Percentiles rank a stretch among this genome's conserved stretches.
Evolutionary conservation across 2,113 vertebrate genomes (phyloP).

Genomic region (Lepus americanus): DNA sequence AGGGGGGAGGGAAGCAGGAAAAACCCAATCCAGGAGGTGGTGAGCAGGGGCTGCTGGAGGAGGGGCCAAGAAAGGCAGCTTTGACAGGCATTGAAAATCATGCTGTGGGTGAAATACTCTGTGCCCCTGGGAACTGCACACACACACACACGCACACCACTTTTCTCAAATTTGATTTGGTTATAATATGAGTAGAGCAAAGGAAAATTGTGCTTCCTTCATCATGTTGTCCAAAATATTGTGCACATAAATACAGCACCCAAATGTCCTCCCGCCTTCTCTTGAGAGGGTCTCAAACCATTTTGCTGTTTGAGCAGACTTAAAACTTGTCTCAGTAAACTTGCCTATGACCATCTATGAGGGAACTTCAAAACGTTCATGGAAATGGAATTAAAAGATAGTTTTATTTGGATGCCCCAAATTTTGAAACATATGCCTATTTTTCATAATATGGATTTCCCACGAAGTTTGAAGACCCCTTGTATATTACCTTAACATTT

Average conservation of each 20-base stretch:
- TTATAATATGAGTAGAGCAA: constrained; percentile 10
- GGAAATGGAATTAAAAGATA: too few relatives aligned
- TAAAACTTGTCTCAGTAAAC: neutral
- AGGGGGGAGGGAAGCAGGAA: neutral
- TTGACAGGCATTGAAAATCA: neutral
- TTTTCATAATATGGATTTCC: too few relatives aligned
- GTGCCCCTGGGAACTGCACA: neutral
- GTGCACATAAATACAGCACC: neutral
- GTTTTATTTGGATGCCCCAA: too few relatives aligned
- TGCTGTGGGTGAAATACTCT: neutral
- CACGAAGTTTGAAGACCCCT: too few relatives aligned
- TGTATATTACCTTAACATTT: neutral
- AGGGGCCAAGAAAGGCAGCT: neutral
- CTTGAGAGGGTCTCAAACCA: neutral
- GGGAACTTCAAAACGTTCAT: too few relatives aligned
- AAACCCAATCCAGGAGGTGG: neutral
- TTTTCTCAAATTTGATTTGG: neutral
- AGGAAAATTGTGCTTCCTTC: neutral
- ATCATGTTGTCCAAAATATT: neutral
- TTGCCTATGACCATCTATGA: neutral
- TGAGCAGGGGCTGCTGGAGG: neutral
- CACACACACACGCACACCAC: neutral
- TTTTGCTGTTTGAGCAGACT: neutral
- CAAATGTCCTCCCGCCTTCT: neutral
- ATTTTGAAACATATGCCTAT: too few relatives aligned